Evolutionary conservation across 1,140 invertebrate species (phyloP).

Genomic region (Drosophila obscura): DNA sequence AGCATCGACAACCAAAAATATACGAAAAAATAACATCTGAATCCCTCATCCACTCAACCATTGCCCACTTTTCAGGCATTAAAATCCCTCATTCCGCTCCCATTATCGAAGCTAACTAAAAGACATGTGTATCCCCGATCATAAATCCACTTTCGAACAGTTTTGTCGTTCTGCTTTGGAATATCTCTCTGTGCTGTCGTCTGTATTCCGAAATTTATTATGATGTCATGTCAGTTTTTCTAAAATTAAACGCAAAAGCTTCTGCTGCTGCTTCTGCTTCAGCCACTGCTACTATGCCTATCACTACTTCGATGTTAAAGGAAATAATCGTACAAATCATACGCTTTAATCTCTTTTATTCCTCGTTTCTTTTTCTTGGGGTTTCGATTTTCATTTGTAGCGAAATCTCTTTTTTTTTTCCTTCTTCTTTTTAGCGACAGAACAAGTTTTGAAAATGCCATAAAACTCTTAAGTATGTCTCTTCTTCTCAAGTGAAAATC

Average conservation of each 20-base stretch:
- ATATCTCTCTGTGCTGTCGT: background rate
- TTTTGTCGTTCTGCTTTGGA: slow-evolving; percentile 30
- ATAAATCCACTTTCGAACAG: slow-evolving; percentile 56
- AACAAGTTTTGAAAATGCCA: slow-evolving; percentile 48
- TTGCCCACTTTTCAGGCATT: background rate
- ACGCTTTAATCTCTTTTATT: slow-evolving; percentile 24
- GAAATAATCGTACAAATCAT: slow-evolving; percentile 23
- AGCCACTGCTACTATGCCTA: slow-evolving; percentile 1
- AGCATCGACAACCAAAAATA: slow-evolving; percentile 7
- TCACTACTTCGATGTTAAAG: slow-evolving; percentile 10
- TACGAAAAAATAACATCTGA: slow-evolving; percentile 6
- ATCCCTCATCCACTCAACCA: slow-evolving; percentile 12
- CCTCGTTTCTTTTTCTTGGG: background rate
- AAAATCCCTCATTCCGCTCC: too few species aligned
- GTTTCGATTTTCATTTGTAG: slow-evolving; percentile 54
- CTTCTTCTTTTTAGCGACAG: slow-evolving; percentile 21
- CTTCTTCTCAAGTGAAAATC: slow-evolving; percentile 58
- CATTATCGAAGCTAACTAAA: too few species aligned
- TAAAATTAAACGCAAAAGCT: slow-evolving; percentile 41
- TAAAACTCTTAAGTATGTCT: slow-evolving; percentile 13
- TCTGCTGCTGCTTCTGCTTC: too few species aligned
- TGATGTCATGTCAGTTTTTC: slow-evolving; percentile 50
- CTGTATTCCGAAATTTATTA: slow-evolving; percentile 43
- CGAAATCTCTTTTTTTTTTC: slow-evolving; percentile 36
- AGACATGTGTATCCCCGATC: slow-evolving; percentile 11